Conservation (phyloP, 2,113 vertebrate species). For the Calcarius ornatus region DNA sequence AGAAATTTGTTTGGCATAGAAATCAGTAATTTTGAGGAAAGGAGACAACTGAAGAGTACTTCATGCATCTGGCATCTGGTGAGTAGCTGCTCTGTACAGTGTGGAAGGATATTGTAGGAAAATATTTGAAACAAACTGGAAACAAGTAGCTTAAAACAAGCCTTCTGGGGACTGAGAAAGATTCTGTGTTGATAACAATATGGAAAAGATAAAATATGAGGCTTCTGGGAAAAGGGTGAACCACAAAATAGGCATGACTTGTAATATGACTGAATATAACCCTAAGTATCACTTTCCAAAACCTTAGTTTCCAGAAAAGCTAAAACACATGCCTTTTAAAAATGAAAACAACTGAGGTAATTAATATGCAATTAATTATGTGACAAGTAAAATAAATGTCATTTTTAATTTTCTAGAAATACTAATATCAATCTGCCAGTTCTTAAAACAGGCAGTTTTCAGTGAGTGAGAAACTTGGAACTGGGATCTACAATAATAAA, state of each 20-base stretch:
- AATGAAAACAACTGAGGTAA: neutral
- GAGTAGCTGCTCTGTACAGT: neutral
- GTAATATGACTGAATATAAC: neutral
- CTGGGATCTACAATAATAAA: neutral
- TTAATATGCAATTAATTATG: neutral
- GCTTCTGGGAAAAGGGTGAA: neutral
- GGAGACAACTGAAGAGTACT: neutral
- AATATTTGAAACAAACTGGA: constrained; percentile 33
- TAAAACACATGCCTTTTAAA: neutral
- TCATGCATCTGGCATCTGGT: neutral
- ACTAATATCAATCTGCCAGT: neutral
- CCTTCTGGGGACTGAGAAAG: constrained; percentile 15
- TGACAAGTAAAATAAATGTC: neutral
- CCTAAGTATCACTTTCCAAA: neutral
- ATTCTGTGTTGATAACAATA: constrained; percentile 9
- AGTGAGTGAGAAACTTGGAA: neutral
- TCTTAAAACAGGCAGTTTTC: neutral
- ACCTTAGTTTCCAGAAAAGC: neutral
- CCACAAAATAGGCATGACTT: neutral
- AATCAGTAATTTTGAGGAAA: neutral
- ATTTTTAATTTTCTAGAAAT: neutral
- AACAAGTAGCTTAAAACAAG: constrained; percentile 25
- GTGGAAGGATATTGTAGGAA: neutral
- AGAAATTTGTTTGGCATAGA: constrained; percentile 2
- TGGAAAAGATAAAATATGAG: neutral